A percentile compares a stretch with the other conserved stretches of the same genome.
phyloP scores from a whole-genome alignment of 1,140 invertebrate species.

The Aethina tumida region DNA sequence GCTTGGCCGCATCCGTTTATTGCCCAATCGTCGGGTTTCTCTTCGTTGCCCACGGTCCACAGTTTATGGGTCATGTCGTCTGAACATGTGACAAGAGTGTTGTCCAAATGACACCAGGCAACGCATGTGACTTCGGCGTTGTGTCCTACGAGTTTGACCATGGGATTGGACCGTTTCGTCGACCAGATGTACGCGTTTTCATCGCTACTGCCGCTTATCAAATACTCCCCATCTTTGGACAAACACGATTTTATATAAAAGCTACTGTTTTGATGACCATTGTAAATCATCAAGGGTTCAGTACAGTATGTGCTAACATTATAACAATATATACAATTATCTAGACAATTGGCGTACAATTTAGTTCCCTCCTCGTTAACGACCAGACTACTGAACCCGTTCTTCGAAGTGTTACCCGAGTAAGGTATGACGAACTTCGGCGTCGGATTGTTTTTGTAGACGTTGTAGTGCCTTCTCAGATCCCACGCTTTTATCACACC shows the following conservation, averaged over 20 bases:
- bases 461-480: slow-evolving; percentile 66
- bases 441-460: slow-evolving; percentile 55
- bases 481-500: slow-evolving; percentile 84
- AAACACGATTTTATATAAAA: slow-evolving; percentile 77
- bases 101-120: slow-evolving; percentile 54
- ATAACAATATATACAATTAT: slow-evolving; percentile 76
- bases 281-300: slow-evolving; percentile 50
- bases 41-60: slow-evolving; percentile 56
- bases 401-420: slow-evolving; percentile 53
- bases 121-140: slow-evolving; percentile 75
- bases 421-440: slow-evolving; percentile 63
- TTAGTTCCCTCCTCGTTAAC: slow-evolving; percentile 55
- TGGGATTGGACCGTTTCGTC: slow-evolving; percentile 47
- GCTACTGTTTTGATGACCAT: slow-evolving; percentile 62
- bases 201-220: slow-evolving; percentile 77
- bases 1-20: slow-evolving; percentile 43
- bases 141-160: slow-evolving; percentile 62
- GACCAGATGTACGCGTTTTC: slow-evolving; percentile 79
- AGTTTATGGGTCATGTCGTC: slow-evolving; percentile 69
- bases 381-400: slow-evolving; percentile 69
- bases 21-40: slow-evolving; percentile 39
- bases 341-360: slow-evolving; percentile 80
- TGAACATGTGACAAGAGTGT: slow-evolving; percentile 62
- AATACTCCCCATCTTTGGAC: slow-evolving; percentile 66
- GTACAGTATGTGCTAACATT: slow-evolving; percentile 61